A percentile compares a stretch with the other conserved stretches of the same genome.
phyloP scores from a whole-genome alignment of 2,113 vertebrate genomes.

The Halichoerus grypus region DNA sequence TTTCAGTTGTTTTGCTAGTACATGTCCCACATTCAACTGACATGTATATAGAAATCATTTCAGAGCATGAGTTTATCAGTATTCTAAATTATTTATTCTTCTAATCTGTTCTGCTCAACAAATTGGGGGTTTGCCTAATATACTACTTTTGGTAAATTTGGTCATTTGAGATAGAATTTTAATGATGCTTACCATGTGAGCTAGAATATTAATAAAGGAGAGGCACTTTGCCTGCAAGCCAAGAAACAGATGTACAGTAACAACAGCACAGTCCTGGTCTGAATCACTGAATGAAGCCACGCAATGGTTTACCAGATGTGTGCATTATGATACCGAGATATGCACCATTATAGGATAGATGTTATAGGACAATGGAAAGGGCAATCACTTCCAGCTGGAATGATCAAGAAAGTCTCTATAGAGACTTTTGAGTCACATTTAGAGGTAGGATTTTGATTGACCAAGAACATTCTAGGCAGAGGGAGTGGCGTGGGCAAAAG shows the following conservation, averaged over 20 bases:
- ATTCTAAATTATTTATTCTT: conserved; percentile 21
- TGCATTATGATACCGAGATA: neutral
- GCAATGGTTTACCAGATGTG: neutral
- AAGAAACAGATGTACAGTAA: neutral
- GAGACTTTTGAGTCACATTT: neutral
- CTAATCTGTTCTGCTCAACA: neutral
- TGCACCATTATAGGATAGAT: accelerated
- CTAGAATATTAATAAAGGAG: neutral
- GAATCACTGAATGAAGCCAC: neutral
- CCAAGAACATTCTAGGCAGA: neutral
- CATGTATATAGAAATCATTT: neutral
- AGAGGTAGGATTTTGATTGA: neutral
- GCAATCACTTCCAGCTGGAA: neutral
- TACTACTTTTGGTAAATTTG: neutral
- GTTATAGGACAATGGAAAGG: neutral
- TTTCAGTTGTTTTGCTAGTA: neutral
- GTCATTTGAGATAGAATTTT: neutral
- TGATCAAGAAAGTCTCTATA: neutral
- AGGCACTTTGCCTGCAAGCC: neutral
- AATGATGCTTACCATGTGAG: neutral
- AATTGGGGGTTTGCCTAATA: neutral
- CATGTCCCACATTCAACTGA: neutral
- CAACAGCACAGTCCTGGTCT: neutral
- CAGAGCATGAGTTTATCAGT: neutral
- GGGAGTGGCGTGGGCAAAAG: neutral